Evolutionary conservation across 2,888 invertebrate species (phyloP).

Genomic region (Harmothoe impar): DNA sequence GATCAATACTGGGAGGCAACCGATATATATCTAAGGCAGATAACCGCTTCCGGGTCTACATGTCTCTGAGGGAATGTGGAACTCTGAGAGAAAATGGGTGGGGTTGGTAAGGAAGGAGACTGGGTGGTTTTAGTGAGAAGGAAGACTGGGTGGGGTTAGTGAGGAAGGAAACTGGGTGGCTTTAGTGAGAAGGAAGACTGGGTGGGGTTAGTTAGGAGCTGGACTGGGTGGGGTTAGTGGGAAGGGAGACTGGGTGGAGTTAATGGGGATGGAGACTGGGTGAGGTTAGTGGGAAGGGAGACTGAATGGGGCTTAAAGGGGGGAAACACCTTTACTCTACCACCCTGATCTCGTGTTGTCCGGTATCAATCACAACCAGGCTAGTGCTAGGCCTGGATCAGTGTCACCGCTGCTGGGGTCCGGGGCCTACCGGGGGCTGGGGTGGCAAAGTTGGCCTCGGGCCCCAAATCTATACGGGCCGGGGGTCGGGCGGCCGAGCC

Average conservation of each 20-base stretch:
- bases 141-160: neutral
- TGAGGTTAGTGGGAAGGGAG: too few species aligned
- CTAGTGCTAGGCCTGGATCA: slow-evolving; percentile 14
- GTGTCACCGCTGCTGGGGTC: neutral
- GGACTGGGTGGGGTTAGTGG: too few species aligned
- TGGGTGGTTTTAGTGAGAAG: neutral
- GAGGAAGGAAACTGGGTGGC: neutral
- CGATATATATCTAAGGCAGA: too few species aligned
- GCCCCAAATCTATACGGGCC: slow-evolving; percentile 44
- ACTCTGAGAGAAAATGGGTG: too few species aligned
- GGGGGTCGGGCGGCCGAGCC: neutral
- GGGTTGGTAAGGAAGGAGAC: neutral
- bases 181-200: too few species aligned
- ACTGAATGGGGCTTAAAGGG: neutral
- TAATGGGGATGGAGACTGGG: too few species aligned
- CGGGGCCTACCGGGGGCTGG: neutral
- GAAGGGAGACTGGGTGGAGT: too few species aligned
- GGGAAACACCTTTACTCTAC: neutral
- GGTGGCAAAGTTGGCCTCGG: slow-evolving; percentile 46
- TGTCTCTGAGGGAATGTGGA: too few species aligned
- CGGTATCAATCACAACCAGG: slow-evolving; percentile 11
- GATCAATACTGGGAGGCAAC: too few species aligned
- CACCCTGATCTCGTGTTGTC: neutral
- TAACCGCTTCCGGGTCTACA: too few species aligned
- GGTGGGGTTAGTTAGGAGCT: too few species aligned